Percentiles rank a stretch among this genome's conserved stretches.
Conservation (phyloP, 1,140 invertebrate species). For the Schlechtendalia chinensis region DNA sequence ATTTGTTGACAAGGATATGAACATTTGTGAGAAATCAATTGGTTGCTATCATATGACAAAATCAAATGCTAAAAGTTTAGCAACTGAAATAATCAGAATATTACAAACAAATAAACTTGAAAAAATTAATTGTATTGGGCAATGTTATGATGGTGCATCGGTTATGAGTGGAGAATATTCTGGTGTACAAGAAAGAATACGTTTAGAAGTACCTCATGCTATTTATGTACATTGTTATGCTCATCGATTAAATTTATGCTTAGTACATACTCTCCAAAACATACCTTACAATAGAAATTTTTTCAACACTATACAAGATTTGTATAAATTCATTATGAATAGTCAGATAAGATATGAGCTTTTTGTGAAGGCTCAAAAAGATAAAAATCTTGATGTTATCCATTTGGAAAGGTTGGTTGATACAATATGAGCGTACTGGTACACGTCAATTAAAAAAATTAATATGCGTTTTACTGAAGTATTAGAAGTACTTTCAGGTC, state of each 20-base stretch:
- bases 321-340: too few species aligned
- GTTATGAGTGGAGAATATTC: slow-evolving; percentile 4
- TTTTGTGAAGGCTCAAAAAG: slow-evolving; percentile 31
- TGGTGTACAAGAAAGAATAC: slow-evolving; percentile 17
- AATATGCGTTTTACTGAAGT: neutral
- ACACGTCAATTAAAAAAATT: slow-evolving; percentile 1
- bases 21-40: slow-evolving; percentile 5
- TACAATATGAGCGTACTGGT: neutral
- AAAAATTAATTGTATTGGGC: neutral
- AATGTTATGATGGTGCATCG: slow-evolving; percentile 34
- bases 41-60: neutral
- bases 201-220: neutral
- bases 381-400: neutral
- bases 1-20: neutral
- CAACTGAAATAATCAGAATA: slow-evolving; percentile 6
- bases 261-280: slow-evolving; percentile 11
- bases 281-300: neutral
- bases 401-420: slow-evolving; percentile 2
- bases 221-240: neutral
- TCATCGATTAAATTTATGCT: neutral
- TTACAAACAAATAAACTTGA: neutral
- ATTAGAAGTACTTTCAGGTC: neutral
- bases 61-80: neutral
- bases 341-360: slow-evolving; percentile 6
- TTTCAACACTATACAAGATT: slow-evolving; percentile 14